Evolutionary conservation across 2,888 invertebrate species (phyloP), one percentile per base, ranked within the genome.

Genomic region (Mythimna ferrago): DNA sequence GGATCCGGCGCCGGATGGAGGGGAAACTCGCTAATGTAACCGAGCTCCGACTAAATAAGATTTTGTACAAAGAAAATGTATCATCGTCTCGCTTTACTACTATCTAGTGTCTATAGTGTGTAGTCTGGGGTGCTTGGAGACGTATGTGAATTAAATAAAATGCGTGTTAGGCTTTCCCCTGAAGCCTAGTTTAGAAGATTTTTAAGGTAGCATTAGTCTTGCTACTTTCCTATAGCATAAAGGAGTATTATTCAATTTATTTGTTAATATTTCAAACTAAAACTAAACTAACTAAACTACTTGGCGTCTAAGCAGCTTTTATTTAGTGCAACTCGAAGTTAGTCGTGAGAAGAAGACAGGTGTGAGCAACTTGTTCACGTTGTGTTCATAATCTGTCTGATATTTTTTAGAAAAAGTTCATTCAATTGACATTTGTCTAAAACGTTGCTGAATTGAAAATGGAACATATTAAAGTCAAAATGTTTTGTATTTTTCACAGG

Each of bases 1-100:
- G 63, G 66, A 63, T 38, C 63, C 63, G 32, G 72, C 41, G 48
- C 51, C 60, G 72, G 72, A 58, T 51, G 64, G 26, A 19, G 63
- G 51, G 64, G 66, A 78, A 73, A 44, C 78, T 67, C 66, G 56
- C 78, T 73, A 73, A 78, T 78, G 66, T 78, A 57, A 64, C 54
- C 32, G 11, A 78, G 58, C 78, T 51, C n/a, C 16, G 16, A 44
- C 48, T 32, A 77, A 77, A 78, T 78, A 67, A 60, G 35, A 72
- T 77, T 66, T 51, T 51, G 32, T 64, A 7, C 11, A 21, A 62
- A 66, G 21, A 63, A 66, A 71, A 58, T 66, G 26, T 63, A 63
- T 62, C 44, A 63, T 62, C 51, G 51, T 56, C 4, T 21, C 26
- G n/a, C 57, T 58, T 26, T 38, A 32, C 14, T 53, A 54, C 38